phyloP scores from a whole-genome alignment of 2,888 invertebrate genomes.

The Lagria hirta region DNA sequence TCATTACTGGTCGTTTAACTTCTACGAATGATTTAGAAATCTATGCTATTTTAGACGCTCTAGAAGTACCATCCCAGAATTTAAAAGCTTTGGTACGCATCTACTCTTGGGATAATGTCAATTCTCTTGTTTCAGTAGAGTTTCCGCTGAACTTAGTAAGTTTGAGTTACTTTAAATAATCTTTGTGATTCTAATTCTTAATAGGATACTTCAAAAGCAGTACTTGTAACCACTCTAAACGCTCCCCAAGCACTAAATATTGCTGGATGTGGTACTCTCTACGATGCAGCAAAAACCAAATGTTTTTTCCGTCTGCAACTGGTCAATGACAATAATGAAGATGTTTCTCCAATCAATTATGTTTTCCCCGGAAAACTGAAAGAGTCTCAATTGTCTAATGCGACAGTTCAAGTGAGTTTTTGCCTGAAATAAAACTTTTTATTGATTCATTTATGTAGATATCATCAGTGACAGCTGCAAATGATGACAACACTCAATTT shows the following conservation, averaged over 20 bases:
- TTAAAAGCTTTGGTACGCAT: slow-evolving; percentile 57
- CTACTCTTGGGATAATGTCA: slow-evolving; percentile 56
- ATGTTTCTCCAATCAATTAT: slow-evolving; percentile 64
- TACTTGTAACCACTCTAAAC: slow-evolving; percentile 14
- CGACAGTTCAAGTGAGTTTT: neutral
- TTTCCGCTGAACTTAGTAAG: slow-evolving; percentile 30
- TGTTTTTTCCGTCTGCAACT: slow-evolving; percentile 53
- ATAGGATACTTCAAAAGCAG: slow-evolving; percentile 23
- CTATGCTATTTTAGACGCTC: slow-evolving; percentile 59
- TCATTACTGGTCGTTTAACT: slow-evolving; percentile 62
- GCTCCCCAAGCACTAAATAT: slow-evolving; percentile 44
- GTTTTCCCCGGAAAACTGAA: slow-evolving; percentile 66
- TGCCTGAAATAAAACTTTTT: neutral
- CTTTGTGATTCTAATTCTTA: neutral
- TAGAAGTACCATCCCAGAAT: slow-evolving; percentile 58
- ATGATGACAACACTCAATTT: slow-evolving; percentile 31
- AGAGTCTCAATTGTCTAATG: too few relatives aligned
- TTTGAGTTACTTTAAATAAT: neutral
- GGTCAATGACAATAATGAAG: slow-evolving; percentile 53
- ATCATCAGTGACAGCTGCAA: slow-evolving; percentile 27
- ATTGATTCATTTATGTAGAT: too few relatives aligned
- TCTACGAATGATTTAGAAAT: slow-evolving; percentile 59
- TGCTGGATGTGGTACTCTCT: slow-evolving; percentile 43
- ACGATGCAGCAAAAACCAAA: slow-evolving; percentile 44
- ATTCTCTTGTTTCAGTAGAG: slow-evolving; percentile 10